Percentiles rank a stretch among this genome's conserved stretches.
Evolutionary conservation across 2,888 invertebrate genomes (phyloP).

Genomic region (Orchesella flavescens): DNA sequence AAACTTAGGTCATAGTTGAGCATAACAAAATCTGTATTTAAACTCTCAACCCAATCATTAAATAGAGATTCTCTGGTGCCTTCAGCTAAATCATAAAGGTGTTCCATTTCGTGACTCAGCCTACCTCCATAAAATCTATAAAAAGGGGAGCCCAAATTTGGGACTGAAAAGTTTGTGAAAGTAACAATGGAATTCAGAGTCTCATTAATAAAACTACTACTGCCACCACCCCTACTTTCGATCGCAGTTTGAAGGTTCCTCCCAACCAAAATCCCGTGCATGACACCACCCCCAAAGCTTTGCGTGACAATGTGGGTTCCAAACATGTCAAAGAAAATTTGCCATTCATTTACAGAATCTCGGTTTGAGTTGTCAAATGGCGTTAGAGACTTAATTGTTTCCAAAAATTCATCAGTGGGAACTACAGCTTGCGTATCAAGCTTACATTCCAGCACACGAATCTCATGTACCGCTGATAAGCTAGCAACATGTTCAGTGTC

Average conservation of each 20-base stretch:
- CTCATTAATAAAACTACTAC: not conserved
- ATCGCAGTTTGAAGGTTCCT: not conserved
- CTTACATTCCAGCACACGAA: slow-evolving; percentile 9
- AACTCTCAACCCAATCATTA: not conserved
- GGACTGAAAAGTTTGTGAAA: not conserved
- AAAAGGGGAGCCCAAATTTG: not conserved
- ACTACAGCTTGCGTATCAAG: not conserved
- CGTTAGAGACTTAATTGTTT: not conserved
- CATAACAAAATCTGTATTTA: not conserved
- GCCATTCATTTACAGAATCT: slow-evolving; percentile 39
- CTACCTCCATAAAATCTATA: slow-evolving; percentile 30
- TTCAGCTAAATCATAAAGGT: not conserved
- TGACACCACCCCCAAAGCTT: slow-evolving; percentile 30
- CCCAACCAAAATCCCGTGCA: slow-evolving; percentile 28
- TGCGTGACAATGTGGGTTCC: slow-evolving; percentile 37
- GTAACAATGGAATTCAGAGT: slow-evolving; percentile 12
- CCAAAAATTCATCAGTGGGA: slow-evolving; percentile 8
- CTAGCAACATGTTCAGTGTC: no score
- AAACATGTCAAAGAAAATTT: slow-evolving; percentile 25
- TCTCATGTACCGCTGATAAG: slow-evolving; percentile 12
- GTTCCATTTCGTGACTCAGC: not conserved
- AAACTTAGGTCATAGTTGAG: not conserved
- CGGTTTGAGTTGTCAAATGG: not conserved
- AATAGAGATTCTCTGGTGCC: not conserved
- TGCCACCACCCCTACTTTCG: no score